These are phyloP conservation scores for Callipepla californica DNA, from an alignment of 2,113 vertebrate genomes.

Conservation along the genomic window DNA sequence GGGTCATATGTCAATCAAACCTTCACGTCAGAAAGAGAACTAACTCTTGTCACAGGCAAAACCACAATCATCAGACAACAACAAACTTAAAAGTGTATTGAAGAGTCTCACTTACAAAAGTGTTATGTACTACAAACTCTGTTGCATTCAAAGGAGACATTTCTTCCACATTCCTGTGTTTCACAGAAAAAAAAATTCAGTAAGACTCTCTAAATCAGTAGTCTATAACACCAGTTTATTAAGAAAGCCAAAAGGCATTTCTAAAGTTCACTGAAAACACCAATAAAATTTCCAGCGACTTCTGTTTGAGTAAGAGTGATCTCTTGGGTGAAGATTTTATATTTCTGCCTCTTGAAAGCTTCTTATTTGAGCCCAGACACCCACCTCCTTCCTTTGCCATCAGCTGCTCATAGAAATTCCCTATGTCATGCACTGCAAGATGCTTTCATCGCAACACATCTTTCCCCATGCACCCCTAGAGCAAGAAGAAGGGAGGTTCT, in stretches of 20 bases:
- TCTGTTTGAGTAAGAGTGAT: background rate
- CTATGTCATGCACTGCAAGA: accelerated
- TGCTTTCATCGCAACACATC: accelerated
- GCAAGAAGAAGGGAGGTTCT: background rate
- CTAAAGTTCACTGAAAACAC: background rate
- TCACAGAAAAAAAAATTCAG: background rate
- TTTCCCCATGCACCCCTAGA: accelerated
- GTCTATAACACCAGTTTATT: background rate
- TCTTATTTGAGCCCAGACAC: background rate
- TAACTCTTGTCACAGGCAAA: constrained; percentile 25
- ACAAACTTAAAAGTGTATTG: background rate
- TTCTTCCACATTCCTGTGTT: background rate
- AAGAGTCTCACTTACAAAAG: background rate
- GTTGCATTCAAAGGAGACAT: background rate
- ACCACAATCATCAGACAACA: background rate
- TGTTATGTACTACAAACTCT: background rate
- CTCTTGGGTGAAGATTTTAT: background rate
- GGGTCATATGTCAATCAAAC: constrained; percentile 39
- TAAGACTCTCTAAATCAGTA: background rate
- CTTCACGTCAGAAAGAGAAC: constrained; percentile 25
- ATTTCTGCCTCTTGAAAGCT: background rate
- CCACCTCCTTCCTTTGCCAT: background rate
- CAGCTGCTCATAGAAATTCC: background rate
- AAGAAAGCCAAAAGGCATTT: background rate
- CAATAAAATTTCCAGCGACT: background rate